A percentile compares a stretch with the other conserved stretches of the same genome.
Evolutionary conservation across 2,797 vertebrate species (phyloP).

Genomic region (Pangasius mekongensis): DNA sequence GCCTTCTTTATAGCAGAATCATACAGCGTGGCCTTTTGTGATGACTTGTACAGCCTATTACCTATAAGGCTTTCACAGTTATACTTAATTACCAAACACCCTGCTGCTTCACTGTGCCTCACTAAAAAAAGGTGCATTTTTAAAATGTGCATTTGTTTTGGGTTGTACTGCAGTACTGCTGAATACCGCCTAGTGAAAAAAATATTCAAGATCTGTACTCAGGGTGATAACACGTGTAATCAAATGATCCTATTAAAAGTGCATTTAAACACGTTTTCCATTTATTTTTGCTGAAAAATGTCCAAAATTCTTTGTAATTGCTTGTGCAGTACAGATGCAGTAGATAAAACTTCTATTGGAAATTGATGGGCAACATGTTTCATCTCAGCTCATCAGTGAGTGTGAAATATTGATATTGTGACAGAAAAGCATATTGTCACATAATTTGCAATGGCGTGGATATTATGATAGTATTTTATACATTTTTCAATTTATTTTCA

Average conservation of each 20-base stretch:
- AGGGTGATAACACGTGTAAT: not conserved
- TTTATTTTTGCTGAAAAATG: not conserved
- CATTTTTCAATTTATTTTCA: too few relatives aligned
- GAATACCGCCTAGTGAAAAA: not conserved
- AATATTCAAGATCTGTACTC: not conserved
- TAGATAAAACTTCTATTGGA: not conserved
- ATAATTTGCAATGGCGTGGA: not conserved
- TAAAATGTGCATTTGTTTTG: not conserved
- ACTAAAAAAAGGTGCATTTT: not conserved
- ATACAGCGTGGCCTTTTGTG: slow-evolving; percentile 8
- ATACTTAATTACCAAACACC: slow-evolving; percentile 28
- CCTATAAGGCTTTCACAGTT: slow-evolving; percentile 19
- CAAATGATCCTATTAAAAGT: not conserved
- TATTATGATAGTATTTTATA: too few relatives aligned
- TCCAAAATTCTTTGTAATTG: not conserved
- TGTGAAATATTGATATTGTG: not conserved
- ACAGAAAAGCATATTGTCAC: not conserved
- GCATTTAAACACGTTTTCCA: not conserved
- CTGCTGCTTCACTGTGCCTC: not conserved
- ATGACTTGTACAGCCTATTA: slow-evolving; percentile 12
- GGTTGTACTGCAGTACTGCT: not conserved
- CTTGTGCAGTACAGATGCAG: not conserved
- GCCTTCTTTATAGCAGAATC: slow-evolving; percentile 11
- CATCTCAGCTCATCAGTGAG: not conserved
- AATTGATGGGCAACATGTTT: not conserved